Conservation (phyloP, 2,888 invertebrate species). For the Camptogramma bilineatum region DNA sequence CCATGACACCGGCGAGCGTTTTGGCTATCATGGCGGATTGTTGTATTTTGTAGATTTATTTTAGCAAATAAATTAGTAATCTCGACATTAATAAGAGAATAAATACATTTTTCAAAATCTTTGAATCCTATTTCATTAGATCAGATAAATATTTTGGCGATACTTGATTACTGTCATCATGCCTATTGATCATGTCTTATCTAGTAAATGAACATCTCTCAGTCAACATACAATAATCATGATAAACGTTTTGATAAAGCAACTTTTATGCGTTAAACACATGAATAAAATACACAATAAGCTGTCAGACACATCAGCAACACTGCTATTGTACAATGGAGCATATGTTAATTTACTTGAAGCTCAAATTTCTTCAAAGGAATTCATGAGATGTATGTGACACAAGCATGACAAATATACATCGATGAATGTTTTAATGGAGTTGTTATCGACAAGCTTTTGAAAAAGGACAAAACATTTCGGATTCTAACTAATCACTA, state of each 20-base stretch:
- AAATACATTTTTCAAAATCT: no score
- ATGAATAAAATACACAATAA: not conserved
- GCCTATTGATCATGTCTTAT: not conserved
- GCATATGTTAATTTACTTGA: not conserved
- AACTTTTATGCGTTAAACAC: not conserved
- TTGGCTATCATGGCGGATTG: no score
- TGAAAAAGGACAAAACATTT: not conserved
- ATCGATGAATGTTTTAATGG: not conserved
- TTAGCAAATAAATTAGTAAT: no score
- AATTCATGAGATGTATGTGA: not conserved
- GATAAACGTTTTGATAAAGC: not conserved
- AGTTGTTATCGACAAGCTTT: not conserved
- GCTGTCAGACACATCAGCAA: not conserved
- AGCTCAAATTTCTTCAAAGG: not conserved
- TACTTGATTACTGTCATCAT: no score
- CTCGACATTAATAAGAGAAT: no score
- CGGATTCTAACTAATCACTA: not conserved
- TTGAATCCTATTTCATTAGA: no score
- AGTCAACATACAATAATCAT: not conserved
- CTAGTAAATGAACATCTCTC: slow-evolving; percentile 1
- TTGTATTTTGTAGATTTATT: no score
- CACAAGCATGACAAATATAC: not conserved
- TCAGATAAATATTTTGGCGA: no score
- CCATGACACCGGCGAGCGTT: no score
- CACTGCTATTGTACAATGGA: not conserved